These are phyloP conservation scores for Seira sanloemensis DNA, from an alignment of 2,888 invertebrate species.

Conservation along the genomic window DNA sequence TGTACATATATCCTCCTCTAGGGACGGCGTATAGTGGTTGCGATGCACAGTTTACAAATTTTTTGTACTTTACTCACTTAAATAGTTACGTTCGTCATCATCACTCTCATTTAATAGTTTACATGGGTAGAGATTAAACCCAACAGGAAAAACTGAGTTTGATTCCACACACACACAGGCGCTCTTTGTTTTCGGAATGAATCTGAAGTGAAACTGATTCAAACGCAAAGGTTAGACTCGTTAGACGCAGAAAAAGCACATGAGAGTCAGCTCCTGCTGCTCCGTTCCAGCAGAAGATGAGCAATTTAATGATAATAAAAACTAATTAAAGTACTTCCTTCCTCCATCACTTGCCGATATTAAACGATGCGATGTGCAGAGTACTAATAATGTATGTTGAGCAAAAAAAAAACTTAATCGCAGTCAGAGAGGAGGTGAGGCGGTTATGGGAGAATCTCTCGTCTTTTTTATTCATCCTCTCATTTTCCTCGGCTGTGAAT, in stretches of 20 bases:
- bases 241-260: neutral
- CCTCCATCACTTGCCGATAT: conserved; percentile 49
- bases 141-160: neutral
- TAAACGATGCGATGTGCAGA: neutral
- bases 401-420: conserved; percentile 59
- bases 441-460: conserved; percentile 11
- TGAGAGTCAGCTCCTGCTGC: neutral
- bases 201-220: conserved; percentile 34
- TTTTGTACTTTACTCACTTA: conserved; percentile 18
- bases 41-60: conserved; percentile 44
- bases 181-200: conserved; percentile 18
- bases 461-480: conserved; percentile 28
- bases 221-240: conserved; percentile 6
- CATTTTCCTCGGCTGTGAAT: conserved; percentile 25
- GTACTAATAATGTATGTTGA: conserved; percentile 44
- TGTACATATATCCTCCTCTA: conserved; percentile 36
- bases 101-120: conserved; percentile 6
- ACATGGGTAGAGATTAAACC: neutral
- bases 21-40: conserved; percentile 17
- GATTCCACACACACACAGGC: neutral
- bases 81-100: conserved; percentile 12
- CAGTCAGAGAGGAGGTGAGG: conserved; percentile 55
- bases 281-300: conserved; percentile 63
- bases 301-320: conserved; percentile 67
- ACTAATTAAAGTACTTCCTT: conserved; percentile 67